Conservation (phyloP, 2,888 invertebrate genomes). For the Lydus trimaculatus region DNA sequence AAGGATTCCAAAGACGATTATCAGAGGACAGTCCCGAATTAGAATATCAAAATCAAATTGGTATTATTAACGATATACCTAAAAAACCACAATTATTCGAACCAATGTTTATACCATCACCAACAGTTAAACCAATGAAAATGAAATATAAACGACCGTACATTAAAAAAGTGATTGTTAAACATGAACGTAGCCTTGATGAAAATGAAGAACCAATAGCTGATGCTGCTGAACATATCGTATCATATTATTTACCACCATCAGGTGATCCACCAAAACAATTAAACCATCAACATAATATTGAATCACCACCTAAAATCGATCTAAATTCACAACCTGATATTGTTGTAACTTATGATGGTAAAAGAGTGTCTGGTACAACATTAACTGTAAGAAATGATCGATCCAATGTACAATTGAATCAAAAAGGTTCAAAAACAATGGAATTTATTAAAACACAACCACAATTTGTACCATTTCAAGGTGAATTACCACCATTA, state of each 20-base stretch:
- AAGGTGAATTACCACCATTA: slow-evolving; percentile 74
- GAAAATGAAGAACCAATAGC: slow-evolving; percentile 63
- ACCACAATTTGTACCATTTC: slow-evolving; percentile 79
- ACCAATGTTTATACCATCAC: slow-evolving; percentile 83
- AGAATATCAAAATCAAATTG: slow-evolving; percentile 63
- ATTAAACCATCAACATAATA: slow-evolving; percentile 39
- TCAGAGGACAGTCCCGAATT: slow-evolving; percentile 55
- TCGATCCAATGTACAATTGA: slow-evolving; percentile 39
- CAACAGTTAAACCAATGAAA: slow-evolving; percentile 66
- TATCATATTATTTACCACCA: slow-evolving; percentile 79
- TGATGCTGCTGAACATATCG: slow-evolving; percentile 75
- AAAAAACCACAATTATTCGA: slow-evolving; percentile 71
- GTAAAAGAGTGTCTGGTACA: slow-evolving; percentile 75
- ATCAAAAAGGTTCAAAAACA: slow-evolving; percentile 61
- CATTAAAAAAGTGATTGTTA: slow-evolving; percentile 41
- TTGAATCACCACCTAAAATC: slow-evolving; percentile 51
- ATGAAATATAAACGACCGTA: slow-evolving; percentile 53
- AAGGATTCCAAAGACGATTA: slow-evolving; percentile 65
- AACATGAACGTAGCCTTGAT: slow-evolving; percentile 38
- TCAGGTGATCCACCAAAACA: slow-evolving; percentile 61
- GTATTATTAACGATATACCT: slow-evolving; percentile 58
- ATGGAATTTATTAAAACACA: slow-evolving; percentile 68
- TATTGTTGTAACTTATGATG: slow-evolving; percentile 77
- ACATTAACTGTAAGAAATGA: slow-evolving; percentile 62
- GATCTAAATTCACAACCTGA: slow-evolving; percentile 57